Base-by-base conservation (phyloP, 2,888 invertebrate genomes). In the Pyrocoelia pectoralis region DNA sequence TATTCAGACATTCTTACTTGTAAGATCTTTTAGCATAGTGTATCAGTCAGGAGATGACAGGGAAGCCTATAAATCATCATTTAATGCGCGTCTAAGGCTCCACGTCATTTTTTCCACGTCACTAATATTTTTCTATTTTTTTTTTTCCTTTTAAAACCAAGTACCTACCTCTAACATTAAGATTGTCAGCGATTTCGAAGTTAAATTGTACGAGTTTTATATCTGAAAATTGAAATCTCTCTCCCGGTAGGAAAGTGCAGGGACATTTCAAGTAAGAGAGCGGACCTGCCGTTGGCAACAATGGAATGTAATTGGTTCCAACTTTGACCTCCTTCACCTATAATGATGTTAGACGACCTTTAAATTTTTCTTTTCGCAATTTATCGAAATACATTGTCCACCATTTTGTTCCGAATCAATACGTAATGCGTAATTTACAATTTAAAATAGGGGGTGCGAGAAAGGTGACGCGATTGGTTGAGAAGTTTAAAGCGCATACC, bases 271-370 rank as follows among this genome's bases (percentile, higher is more conserved):
- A 75, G 72, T 74, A 74, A 73, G 33, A 33, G n/a, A 33, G 71
- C 69, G 71, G 71, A 73, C 76, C 80, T 80, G 80, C 76, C 74
- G 75, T 75, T 80, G 80, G 79, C 81, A 81, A 80, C 80, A 80
- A 80, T 79, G 74, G 74, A 70, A 71, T 72, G 79, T 81, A 81
- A 81, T 81, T 81, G 80, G 78, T 78, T 80, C 76, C 79, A 79
- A 79, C 79, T 79, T 75, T 78, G 77, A 77, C 78, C 77, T 74
- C 72, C 73, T 74, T 76, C 76, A 76, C 74, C 75, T 74, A 75
- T 77, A 76, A 76, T 76, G 77, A 77, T 73, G 73, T 71, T 69
- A 72, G 72, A 72, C 64, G 70, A 70, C 69, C 70, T 70, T 70
- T 69, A 71, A 72, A 68, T 70, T 69, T 68, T 60, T 59, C 60